phyloP scores from a whole-genome alignment of 1,140 invertebrate species.

The Octopus sinensis region DNA sequence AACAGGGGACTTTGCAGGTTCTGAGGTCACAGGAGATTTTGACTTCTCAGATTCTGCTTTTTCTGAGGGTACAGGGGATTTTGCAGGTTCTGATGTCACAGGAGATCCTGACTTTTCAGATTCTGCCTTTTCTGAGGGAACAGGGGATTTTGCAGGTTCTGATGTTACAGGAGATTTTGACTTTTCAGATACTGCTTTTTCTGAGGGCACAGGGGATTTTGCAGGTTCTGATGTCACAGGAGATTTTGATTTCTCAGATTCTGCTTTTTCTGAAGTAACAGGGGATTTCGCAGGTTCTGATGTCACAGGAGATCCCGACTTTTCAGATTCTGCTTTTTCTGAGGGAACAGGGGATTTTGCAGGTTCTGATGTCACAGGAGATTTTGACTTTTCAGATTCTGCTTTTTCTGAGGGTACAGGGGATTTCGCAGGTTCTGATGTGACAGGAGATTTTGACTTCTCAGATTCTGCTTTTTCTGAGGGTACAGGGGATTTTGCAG shows the following conservation, averaged over 20 bases:
- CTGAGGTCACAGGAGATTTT: neutral
- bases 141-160: neutral
- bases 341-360: neutral
- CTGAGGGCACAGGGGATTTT: neutral
- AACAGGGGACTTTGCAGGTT: neutral
- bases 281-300: neutral
- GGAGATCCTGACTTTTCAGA: neutral
- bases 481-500: too few relatives aligned
- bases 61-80: neutral
- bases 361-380: neutral
- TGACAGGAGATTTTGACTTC: too few relatives aligned
- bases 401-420: neutral
- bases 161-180: neutral
- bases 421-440: too few relatives aligned
- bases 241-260: neutral
- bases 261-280: neutral
- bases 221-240: neutral
- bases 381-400: slow-evolving; percentile 2
- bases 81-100: neutral
- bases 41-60: neutral
- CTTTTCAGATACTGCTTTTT: neutral
- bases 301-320: neutral
- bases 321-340: neutral
- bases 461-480: too few relatives aligned
- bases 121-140: neutral